Base-by-base conservation (phyloP, 2,888 invertebrate genomes). In the Sycophila texana region DNA sequence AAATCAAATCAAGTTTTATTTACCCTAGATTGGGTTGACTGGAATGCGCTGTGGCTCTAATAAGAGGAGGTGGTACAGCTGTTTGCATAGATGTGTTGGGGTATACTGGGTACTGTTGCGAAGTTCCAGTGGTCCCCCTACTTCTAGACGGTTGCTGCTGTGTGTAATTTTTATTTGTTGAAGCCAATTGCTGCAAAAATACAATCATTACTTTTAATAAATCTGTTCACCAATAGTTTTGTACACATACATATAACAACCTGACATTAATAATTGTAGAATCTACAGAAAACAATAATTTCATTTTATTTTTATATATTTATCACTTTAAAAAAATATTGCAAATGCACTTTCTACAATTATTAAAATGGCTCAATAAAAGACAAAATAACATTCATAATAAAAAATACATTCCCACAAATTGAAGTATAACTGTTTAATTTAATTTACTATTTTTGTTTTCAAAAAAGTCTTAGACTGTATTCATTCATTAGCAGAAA, bases 51-150 rank as follows among this genome's bases (percentile, higher is more conserved):
- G 92, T 91, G 68, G 92, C 91, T 88, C 92, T 89, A 83, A 93
- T 91, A 83, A 93, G 90, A 83, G 93, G 92, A 84, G 92, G 92
- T 86, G 91, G 92, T 83, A 86, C 88, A 82, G 88, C 86, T 84
- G 87, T 85, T 85, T 88, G 91, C 85, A 89, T 89, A 12, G 88
- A 87, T 77, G 89, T 89, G 76, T 87, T 87, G 61, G 90, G 89
- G 84, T 89, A 90, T 75, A 88, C 88, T 73, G 86, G 86, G 81
- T 88, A 87, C 83, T 89, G 89, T 83, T 87, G 89, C 78, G 87
- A 77, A 74, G 86, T 84, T 80, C 84, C 86, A 80, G 87, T 87
- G 84, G 85, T 86, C 82, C 87, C 88, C 85, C 89, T 87, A 87
- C 85, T 89, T 82, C 90, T 88, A 58, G 86, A 84, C 78, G 86